Evolutionary conservation across 2,888 invertebrate genomes (phyloP).

Genomic region (Leptinotarsa rubiginosa): DNA sequence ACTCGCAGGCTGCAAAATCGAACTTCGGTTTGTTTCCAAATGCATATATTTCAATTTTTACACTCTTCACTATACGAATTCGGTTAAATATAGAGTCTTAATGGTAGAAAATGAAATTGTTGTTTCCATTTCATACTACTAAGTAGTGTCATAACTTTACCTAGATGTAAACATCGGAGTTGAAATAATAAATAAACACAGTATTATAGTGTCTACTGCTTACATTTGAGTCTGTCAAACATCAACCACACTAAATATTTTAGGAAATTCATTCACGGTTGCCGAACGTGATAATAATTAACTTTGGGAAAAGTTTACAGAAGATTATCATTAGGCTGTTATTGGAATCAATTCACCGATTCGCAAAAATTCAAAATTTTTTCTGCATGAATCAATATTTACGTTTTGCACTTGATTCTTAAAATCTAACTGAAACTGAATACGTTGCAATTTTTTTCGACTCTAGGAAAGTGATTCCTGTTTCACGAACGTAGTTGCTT

Average conservation of each 20-base stretch:
- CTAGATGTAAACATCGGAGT: constrained; percentile 40
- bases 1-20: constrained; percentile 21
- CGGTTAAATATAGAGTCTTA: constrained; percentile 36
- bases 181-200: constrained; percentile 44
- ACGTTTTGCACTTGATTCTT: too few relatives aligned
- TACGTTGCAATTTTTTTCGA: too few relatives aligned
- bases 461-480: too few relatives aligned
- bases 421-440: too few relatives aligned
- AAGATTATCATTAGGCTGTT: background rate
- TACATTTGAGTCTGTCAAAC: constrained; percentile 43
- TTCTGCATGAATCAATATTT: background rate
- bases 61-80: constrained; percentile 25
- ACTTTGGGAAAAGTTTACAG: constrained; percentile 28
- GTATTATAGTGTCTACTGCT: constrained; percentile 39
- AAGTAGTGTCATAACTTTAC: constrained; percentile 45
- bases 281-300: constrained; percentile 36
- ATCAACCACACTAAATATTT: constrained; percentile 43
- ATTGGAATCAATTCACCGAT: background rate
- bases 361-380: background rate
- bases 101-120: constrained; percentile 36
- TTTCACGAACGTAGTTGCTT: too few relatives aligned
- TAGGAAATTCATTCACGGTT: constrained; percentile 42
- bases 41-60: constrained; percentile 22
- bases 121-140: constrained; percentile 36
- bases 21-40: constrained; percentile 16